A percentile compares a stretch with the other conserved stretches of the same genome.
These are phyloP conservation scores for Mnemiopsis leidyi DNA, from an alignment of 37 sponge, comb jelly and placozoan species.

Conservation along the genomic window DNA sequence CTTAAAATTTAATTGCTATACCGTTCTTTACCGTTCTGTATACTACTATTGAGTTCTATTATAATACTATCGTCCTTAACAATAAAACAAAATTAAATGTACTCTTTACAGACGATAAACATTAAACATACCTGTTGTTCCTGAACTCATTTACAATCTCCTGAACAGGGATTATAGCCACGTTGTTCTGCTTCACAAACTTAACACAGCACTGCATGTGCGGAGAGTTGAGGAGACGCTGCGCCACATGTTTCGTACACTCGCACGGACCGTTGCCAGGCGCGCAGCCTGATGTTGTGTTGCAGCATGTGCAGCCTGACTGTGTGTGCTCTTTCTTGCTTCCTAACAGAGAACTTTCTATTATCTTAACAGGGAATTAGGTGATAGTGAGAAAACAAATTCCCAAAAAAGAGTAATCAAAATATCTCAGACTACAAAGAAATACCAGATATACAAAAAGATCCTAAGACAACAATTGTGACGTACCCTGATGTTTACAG, in stretches of 20 bases:
- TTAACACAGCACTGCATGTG: slow-evolving; percentile 58
- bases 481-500: slow-evolving; percentile 40
- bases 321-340: slow-evolving; percentile 49
- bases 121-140: neutral
- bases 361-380: too few species aligned
- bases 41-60: neutral
- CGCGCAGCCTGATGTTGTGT: neutral
- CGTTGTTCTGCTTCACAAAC: neutral
- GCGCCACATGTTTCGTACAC: slow-evolving; percentile 42
- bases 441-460: too few species aligned
- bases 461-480: too few species aligned
- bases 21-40: neutral
- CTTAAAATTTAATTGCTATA: neutral
- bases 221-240: slow-evolving; percentile 38
- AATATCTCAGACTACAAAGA: too few species aligned
- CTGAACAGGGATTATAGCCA: neutral
- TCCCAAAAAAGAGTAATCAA: too few species aligned
- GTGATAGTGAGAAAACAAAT: too few species aligned
- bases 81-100: too few species aligned
- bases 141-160: slow-evolving; percentile 12
- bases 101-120: too few species aligned
- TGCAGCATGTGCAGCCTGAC: neutral
- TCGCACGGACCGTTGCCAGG: neutral
- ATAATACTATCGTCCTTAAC: too few species aligned
- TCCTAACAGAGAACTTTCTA: neutral